A percentile compares a stretch with the other conserved stretches of the same genome.
Evolutionary conservation across 2,113 vertebrate genomes (phyloP).

Genomic region (Dicaeum eximium): DNA sequence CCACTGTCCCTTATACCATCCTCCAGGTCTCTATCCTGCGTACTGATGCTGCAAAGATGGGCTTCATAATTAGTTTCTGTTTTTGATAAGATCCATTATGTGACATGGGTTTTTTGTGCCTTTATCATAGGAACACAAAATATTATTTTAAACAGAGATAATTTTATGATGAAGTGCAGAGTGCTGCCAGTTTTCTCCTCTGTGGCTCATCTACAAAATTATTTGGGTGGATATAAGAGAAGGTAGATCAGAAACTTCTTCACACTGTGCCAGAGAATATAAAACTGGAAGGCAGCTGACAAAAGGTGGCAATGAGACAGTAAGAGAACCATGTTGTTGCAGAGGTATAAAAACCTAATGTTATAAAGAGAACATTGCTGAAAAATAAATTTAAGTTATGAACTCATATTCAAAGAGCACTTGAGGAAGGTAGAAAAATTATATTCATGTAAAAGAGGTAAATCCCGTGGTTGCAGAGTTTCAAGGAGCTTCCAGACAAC

Average conservation of each 20-base stretch:
- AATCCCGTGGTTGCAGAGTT: background rate
- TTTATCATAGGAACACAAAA: background rate
- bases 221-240: background rate
- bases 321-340: background rate
- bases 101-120: background rate
- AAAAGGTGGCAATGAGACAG: constrained; percentile 6
- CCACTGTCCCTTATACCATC: rapidly evolving
- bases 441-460: background rate
- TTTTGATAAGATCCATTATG: background rate
- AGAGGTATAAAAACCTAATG: constrained; percentile 2
- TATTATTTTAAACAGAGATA: background rate
- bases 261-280: background rate
- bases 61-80: background rate
- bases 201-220: background rate
- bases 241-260: background rate
- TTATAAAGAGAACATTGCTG: background rate
- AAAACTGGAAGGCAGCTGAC: background rate
- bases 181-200: background rate
- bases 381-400: background rate
- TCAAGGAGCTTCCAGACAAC: background rate
- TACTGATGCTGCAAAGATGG: background rate
- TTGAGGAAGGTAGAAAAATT: background rate
- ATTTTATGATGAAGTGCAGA: background rate
- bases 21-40: background rate
- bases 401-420: background rate